Base-by-base conservation (phyloP, 2,888 invertebrate species). In the Tuta absoluta region DNA sequence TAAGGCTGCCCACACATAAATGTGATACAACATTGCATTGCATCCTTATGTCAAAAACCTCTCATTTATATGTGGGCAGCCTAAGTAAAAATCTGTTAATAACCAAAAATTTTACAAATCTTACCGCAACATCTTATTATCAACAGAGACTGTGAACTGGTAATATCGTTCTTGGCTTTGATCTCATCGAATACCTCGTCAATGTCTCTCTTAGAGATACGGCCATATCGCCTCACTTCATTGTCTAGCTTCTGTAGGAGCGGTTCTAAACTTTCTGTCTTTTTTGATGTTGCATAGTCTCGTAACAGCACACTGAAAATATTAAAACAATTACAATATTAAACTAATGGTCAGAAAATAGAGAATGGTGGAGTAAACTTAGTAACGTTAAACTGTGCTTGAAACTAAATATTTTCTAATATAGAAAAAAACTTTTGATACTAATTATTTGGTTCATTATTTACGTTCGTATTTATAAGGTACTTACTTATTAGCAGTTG, bases 71-170 rank as follows among this genome's bases (percentile, higher is more conserved):
- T n/a, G n/a, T n/a, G n/a, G n/a, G n/a, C n/a, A n/a, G n/a, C n/a
- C n/a, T n/a, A 28, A 28, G 28, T 28, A 8, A 33, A 33, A 33
- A 33, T n/a, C n/a, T n/a, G n/a, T n/a, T n/a, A 33, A 28, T 4
- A 28, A 28, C 2, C 28, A 28, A 28, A n/a, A 33, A n/a, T 33
- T 57, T n/a, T n/a, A 33, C 8, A 33, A 57, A 57, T 38, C 85
- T 82, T 89, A 79, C 97, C 97, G 80, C 97, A 97, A 82, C 96
- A 96, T 77, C 97, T 92, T 68, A 97, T 96, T 21, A 97, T 93
- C 73, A 96, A 84, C 59, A 97, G 79, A 0, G 96, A 95, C 74
- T 97, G 96, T 38, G 95, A 95, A 72, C 95, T 96, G 0, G 96
- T 95, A 0, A 95, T 95, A 61, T 94, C 93, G 74, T 94, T 93